Conservation (phyloP, 2,888 invertebrate species). For the Epistrophella euchroma region DNA sequence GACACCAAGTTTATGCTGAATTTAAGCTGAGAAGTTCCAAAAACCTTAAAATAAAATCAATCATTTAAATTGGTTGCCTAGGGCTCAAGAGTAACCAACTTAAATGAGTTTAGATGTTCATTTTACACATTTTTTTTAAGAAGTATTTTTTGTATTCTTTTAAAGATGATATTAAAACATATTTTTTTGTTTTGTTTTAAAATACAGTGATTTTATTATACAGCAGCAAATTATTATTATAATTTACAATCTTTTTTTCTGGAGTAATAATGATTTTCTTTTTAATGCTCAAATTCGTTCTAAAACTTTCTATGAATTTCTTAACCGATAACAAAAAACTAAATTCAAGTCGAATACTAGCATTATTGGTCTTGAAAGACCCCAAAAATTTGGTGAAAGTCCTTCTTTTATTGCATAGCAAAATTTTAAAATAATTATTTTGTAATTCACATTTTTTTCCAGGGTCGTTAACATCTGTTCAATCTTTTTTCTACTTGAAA, state of each 20-base stretch:
- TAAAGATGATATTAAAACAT: not conserved
- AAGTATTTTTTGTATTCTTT: not conserved
- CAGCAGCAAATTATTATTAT: not conserved
- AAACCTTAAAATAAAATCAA: slow-evolving; percentile 56
- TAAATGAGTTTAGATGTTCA: slow-evolving; percentile 78
- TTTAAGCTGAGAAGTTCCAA: not conserved
- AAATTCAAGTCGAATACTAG: too few species aligned
- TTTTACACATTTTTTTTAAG: not conserved
- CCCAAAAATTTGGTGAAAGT: too few species aligned
- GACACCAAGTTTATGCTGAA: not conserved
- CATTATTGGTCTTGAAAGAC: too few species aligned
- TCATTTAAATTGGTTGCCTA: slow-evolving; percentile 83
- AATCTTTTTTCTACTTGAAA: too few species aligned
- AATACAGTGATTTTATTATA: not conserved
- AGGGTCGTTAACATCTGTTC: too few species aligned
- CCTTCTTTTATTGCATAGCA: too few species aligned
- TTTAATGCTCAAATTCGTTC: not conserved
- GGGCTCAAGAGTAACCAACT: slow-evolving; percentile 83
- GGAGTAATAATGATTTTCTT: not conserved
- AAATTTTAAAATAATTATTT: too few species aligned
- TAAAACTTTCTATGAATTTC: not conserved
- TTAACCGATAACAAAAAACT: not conserved
- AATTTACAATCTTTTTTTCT: not conserved
- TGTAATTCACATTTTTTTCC: too few species aligned
- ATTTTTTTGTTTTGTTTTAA: not conserved